These are phyloP conservation scores for Sepiola atlantica DNA, from an alignment of 2,888 invertebrate species.

Conservation along the genomic window DNA sequence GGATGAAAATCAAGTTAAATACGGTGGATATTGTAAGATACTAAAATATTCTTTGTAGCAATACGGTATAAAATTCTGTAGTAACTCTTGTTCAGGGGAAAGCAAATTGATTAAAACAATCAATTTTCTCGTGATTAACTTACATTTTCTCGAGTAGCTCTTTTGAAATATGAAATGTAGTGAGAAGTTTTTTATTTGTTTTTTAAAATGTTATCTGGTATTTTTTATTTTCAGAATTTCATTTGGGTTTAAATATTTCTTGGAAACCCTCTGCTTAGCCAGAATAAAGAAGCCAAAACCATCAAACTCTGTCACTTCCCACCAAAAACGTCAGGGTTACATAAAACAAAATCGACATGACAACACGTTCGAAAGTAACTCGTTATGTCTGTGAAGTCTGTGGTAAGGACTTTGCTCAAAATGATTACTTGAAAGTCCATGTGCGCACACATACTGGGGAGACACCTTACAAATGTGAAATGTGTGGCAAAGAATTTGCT, in stretches of 20 bases:
- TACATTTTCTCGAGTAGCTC: no score
- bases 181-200: no score
- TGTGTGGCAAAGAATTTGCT: neutral
- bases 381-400: constrained; percentile 61
- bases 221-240: neutral
- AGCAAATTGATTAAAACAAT: no score
- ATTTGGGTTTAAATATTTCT: neutral
- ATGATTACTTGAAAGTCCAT: neutral
- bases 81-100: no score
- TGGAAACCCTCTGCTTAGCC: neutral
- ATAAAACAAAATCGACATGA: constrained; percentile 66
- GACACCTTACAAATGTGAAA: neutral
- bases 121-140: no score
- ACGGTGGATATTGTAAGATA: no score
- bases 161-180: neutral
- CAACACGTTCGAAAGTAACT: constrained; percentile 61
- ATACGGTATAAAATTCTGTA: neutral
- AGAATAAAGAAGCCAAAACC: neutral
- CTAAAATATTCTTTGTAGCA: no score
- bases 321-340: neutral
- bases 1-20: no score
- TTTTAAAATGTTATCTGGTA: neutral
- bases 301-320: neutral
- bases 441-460: no score
- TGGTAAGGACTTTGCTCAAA: constrained; percentile 56